phyloP scores from a whole-genome alignment of 2,888 invertebrate species.

The Brachyptera risi region DNA sequence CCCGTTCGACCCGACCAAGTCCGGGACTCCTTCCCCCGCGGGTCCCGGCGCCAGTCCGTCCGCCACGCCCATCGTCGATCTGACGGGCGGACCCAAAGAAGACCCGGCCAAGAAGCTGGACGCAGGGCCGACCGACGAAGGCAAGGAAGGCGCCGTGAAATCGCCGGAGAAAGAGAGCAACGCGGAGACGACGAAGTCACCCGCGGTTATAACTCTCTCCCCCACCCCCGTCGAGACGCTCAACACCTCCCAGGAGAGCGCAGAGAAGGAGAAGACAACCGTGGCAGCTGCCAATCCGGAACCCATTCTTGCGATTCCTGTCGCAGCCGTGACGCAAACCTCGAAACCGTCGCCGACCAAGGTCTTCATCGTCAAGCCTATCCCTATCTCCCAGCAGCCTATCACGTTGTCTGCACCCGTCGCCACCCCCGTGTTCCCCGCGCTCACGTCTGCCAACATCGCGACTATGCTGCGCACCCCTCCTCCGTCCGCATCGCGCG shows the following conservation, averaged over 20 bases:
- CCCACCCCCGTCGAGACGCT: background rate
- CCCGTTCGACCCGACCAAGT: slow-evolving; percentile 88
- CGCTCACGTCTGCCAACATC: slow-evolving; percentile 29
- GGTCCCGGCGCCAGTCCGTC: slow-evolving; percentile 42
- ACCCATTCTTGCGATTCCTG: background rate
- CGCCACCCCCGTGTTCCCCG: slow-evolving; percentile 34
- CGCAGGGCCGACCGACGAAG: background rate
- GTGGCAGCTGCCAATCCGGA: background rate
- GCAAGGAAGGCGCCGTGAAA: background rate
- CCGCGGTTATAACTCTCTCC: background rate
- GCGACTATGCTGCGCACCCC: slow-evolving; percentile 27
- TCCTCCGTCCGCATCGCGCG: slow-evolving; percentile 14
- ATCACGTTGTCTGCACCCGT: background rate
- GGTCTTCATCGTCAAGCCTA: background rate
- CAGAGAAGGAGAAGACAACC: background rate
- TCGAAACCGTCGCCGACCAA: background rate
- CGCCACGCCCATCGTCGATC: background rate
- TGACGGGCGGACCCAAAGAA: background rate
- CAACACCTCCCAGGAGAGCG: background rate
- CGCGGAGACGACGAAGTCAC: background rate
- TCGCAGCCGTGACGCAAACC: background rate
- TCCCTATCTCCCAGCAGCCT: background rate
- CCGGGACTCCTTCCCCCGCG: slow-evolving; percentile 60
- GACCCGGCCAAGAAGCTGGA: background rate
- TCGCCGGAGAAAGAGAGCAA: background rate